Evolutionary conservation across 2,797 vertebrate species (phyloP).

Genomic region (Zalophus californianus): DNA sequence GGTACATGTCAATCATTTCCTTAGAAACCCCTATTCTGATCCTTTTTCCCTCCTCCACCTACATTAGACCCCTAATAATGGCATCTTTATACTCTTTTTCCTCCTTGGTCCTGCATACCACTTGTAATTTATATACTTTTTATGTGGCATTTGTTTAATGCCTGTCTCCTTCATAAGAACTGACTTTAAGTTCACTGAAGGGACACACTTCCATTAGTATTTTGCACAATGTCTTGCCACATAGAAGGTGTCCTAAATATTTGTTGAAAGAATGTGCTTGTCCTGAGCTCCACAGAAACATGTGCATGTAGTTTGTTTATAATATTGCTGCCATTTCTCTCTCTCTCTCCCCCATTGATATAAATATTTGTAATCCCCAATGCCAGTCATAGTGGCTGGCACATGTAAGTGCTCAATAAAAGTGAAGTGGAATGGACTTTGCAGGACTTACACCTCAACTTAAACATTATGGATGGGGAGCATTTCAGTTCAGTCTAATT

Average conservation of each 20-base stretch:
- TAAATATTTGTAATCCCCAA: slow-evolving; percentile 4
- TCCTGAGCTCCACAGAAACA: neutral
- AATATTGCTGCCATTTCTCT: neutral
- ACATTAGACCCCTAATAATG: neutral
- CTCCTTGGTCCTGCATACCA: neutral
- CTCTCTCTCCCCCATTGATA: neutral
- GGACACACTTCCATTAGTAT: neutral
- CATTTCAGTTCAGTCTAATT: slow-evolving; percentile 40
- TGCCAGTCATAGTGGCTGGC: neutral
- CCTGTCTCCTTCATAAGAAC: slow-evolving; percentile 20
- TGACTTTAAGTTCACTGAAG: neutral
- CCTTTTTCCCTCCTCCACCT: neutral
- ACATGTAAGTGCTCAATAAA: slow-evolving; percentile 26
- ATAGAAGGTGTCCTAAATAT: neutral
- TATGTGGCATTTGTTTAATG: slow-evolving; percentile 21
- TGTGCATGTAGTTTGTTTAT: neutral
- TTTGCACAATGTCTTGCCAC: neutral
- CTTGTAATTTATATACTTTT: neutral
- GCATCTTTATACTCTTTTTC: neutral
- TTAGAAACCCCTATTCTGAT: neutral
- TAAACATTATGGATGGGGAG: neutral
- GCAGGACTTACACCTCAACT: neutral
- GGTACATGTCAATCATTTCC: neutral
- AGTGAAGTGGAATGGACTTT: neutral
- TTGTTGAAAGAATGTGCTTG: neutral